Conservation (phyloP, 2,888 invertebrate species). For the Acrobasis repandana region DNA sequence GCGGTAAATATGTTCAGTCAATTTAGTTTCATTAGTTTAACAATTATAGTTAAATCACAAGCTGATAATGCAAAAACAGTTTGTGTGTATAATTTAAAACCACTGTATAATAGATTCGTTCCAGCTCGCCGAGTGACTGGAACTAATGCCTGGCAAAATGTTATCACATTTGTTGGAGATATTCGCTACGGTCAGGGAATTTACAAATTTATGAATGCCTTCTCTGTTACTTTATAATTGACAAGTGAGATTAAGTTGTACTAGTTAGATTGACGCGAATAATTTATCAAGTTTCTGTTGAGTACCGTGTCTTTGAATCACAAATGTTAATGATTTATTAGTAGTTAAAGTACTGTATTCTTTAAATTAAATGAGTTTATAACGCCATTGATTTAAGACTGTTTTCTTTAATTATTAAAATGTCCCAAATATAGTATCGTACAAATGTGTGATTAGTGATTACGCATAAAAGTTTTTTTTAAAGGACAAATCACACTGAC, state of each 20-base stretch:
- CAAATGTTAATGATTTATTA: too few relatives aligned
- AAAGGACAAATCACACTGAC: too few relatives aligned
- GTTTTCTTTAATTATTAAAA: too few relatives aligned
- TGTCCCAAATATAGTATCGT: too few relatives aligned
- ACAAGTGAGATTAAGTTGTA: conserved; percentile 5
- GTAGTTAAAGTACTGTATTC: too few relatives aligned
- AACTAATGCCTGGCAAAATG: conserved; percentile 13
- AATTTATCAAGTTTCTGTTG: too few relatives aligned
- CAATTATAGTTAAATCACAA: neutral
- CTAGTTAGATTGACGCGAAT: neutral
- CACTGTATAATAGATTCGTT: conserved; percentile 17
- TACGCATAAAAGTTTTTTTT: too few relatives aligned
- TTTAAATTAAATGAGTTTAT: too few relatives aligned
- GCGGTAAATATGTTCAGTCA: neutral
- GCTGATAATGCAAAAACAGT: neutral
- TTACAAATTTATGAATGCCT: conserved; percentile 3
- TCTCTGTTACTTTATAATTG: neutral
- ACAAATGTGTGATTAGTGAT: too few relatives aligned
- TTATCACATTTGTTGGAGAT: conserved; percentile 12
- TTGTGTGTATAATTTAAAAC: conserved; percentile 8
- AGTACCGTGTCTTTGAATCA: too few relatives aligned
- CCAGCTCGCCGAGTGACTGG: conserved; percentile 2
- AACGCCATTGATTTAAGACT: too few relatives aligned
- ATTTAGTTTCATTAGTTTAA: neutral
- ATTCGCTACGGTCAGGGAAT: conserved; percentile 7